Percentiles rank a stretch among this genome's conserved stretches.
phyloP scores from a whole-genome alignment of 2,888 invertebrate genomes.

The Slavum lentiscoides region DNA sequence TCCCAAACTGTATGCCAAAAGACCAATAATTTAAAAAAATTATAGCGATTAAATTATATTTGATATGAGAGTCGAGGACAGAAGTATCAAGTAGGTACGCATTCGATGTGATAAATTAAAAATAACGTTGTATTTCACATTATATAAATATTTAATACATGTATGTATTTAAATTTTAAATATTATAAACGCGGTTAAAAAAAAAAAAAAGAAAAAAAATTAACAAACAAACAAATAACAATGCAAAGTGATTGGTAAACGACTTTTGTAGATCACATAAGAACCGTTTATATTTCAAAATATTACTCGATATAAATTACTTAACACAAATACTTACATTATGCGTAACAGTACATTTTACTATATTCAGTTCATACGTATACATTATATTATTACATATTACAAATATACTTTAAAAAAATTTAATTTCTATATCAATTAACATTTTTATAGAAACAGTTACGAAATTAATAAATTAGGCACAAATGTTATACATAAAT shows the following conservation, averaged over 20 bases:
- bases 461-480: conserved; percentile 9
- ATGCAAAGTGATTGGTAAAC: background rate
- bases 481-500: background rate
- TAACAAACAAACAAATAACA: conserved; percentile 19
- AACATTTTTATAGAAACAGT: background rate
- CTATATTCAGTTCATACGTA: background rate
- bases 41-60: too few relatives aligned
- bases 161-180: too few relatives aligned
- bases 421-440: too few relatives aligned
- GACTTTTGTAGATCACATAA: background rate
- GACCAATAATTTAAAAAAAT: too few relatives aligned
- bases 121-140: background rate
- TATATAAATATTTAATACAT: background rate
- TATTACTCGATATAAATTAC: background rate
- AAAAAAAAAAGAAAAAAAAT: too few relatives aligned
- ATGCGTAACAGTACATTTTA: background rate
- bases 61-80: too few relatives aligned
- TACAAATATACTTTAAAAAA: background rate
- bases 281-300: background rate
- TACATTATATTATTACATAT: background rate
- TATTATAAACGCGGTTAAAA: background rate
- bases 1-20: too few relatives aligned
- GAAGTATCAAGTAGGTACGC: too few relatives aligned
- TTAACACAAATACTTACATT: background rate
- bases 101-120: too few relatives aligned